Evolutionary conservation across 2,113 vertebrate species (phyloP).

Genomic region (Cairina moschata): DNA sequence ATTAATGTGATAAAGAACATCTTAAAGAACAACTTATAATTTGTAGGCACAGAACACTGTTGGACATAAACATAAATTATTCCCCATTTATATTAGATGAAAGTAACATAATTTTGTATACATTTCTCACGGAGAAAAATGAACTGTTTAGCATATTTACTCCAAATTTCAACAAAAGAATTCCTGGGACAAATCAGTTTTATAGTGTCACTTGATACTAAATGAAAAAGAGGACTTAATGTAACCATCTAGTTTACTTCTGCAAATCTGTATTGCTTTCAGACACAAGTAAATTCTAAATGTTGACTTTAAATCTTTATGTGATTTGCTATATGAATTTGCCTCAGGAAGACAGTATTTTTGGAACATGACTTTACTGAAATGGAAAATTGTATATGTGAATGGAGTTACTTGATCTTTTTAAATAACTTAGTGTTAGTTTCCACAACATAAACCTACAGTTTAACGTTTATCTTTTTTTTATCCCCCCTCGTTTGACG

Average conservation of each 20-base stretch:
- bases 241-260: neutral
- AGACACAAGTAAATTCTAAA: neutral
- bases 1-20: neutral
- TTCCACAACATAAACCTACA: constrained; percentile 24
- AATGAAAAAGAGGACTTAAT: neutral
- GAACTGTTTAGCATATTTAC: neutral
- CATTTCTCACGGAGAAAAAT: neutral
- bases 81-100: neutral
- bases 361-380: constrained; percentile 5
- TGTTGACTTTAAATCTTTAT: neutral
- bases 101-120: neutral
- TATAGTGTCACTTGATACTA: neutral
- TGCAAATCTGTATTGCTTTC: neutral
- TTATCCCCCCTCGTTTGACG: neutral
- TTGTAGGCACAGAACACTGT: neutral
- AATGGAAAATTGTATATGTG: neutral
- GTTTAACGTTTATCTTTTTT: neutral
- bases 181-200: neutral
- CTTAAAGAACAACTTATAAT: too few relatives aligned
- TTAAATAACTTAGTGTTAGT: neutral
- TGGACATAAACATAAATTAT: neutral
- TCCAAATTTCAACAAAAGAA: neutral
- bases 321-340: neutral
- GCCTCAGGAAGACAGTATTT: neutral
- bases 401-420: neutral